These are phyloP conservation scores for Gymnosoma rotundatum DNA, from an alignment of 2,888 invertebrate species.

Conservation along the genomic window DNA sequence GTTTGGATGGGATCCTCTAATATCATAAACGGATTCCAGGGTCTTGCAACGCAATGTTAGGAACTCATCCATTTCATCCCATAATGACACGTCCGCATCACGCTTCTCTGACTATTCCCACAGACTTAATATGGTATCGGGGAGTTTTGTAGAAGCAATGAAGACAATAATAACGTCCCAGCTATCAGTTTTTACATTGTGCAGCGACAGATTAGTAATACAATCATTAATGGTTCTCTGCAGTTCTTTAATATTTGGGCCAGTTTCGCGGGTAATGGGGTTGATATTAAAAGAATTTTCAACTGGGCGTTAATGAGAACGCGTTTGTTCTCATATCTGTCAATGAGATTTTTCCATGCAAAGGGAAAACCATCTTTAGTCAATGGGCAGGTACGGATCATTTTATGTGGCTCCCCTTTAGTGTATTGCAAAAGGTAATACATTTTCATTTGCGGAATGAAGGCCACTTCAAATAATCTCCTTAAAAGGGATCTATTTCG, in stretches of 20 bases:
- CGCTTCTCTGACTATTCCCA: not conserved
- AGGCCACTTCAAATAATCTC: too few relatives aligned
- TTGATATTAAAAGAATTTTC: not conserved
- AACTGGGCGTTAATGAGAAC: slow-evolving; percentile 25
- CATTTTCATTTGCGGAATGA: too few relatives aligned
- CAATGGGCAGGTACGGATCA: slow-evolving; percentile 8
- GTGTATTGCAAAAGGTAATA: too few relatives aligned
- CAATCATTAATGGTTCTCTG: not conserved
- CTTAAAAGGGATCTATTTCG: too few relatives aligned
- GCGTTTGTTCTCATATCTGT: slow-evolving; percentile 24
- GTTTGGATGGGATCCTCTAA: too few relatives aligned
- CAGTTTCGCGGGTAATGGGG: not conserved
- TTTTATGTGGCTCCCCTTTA: not conserved
- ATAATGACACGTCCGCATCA: not conserved
- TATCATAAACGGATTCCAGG: too few relatives aligned
- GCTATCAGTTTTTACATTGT: not conserved
- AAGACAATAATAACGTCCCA: not conserved
- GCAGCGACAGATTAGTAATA: not conserved
- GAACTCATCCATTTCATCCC: too few relatives aligned
- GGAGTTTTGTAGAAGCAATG: too few relatives aligned
- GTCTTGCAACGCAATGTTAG: too few relatives aligned
- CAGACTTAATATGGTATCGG: not conserved
- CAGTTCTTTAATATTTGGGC: not conserved
- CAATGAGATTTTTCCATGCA: slow-evolving; percentile 4
- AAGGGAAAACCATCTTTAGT: slow-evolving; percentile 11